Evolutionary conservation across 1,140 invertebrate species (phyloP), one percentile per base, ranked within the genome.

Genomic region (Tetraneura akinire): DNA sequence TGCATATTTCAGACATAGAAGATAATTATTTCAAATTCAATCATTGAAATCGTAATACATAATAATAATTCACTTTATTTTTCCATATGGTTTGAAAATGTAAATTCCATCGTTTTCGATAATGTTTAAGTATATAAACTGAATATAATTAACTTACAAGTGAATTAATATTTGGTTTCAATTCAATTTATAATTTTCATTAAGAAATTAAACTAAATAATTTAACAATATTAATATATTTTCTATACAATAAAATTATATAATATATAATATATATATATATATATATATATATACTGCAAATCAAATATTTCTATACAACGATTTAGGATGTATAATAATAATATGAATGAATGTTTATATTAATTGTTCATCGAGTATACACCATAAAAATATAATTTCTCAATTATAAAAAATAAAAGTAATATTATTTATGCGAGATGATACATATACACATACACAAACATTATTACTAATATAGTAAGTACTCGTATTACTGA

Each of bases 361-460:
- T 51, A 10, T 51, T 29, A 4, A 51, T 26, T 71, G 16, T 29
- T 49, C 49, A 71, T 10, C 47, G 29, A 71, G 68, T 51, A 51
- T 71, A 71, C 45, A 71, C 68, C 68, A 71, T 51, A 71, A 71
- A 68, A 71, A 71, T 71, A 71, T 71, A 70, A 49, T 51, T 51
- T 71, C 23, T 51, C 23, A 71, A 49, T 29, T 71, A 71, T 66
- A 71, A 71, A 71, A 71, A 71, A 71, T 71, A 71, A 71, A 71
- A 51, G 47, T 29, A 51, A 51, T 51, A 68, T 47, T 16, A 47
- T 68, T 29, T 71, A 71, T 51, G 68, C 47, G 16, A 71, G 64
- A 51, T 29, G 16, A 45, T 71, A 37, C 32, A 49, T 49, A 29
- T 49, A 70, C 23, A 49, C 16, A 0, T 70, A 70, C 66, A 49